Conservation (phyloP, 2,113 vertebrate species). For the Mixornis gularis region DNA sequence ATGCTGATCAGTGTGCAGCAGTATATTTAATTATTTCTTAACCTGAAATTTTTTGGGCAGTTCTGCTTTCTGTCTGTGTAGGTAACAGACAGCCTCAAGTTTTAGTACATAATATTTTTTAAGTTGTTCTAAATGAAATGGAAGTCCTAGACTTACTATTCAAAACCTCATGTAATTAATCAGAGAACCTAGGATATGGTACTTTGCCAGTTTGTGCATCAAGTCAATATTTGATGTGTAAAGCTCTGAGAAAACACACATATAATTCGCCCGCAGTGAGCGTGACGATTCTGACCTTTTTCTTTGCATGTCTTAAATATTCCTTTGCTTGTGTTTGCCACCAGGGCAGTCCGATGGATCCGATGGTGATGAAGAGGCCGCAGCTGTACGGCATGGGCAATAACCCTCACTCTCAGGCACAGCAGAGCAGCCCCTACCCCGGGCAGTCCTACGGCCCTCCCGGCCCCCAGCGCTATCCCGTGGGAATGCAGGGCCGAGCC, state of each 20-base stretch:
- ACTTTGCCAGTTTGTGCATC: neutral
- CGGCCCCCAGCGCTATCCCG: constrained; percentile 87
- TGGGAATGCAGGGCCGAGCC: constrained; percentile 87
- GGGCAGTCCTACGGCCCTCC: constrained; percentile 87
- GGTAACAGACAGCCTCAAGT: neutral
- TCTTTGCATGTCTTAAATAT: neutral
- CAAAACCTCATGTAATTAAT: neutral
- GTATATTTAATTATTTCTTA: neutral
- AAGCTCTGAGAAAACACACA: neutral
- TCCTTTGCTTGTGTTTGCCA: constrained; percentile 18
- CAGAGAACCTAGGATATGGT: neutral
- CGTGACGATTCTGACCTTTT: neutral
- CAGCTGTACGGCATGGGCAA: constrained; percentile 90
- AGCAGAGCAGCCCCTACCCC: constrained; percentile 85
- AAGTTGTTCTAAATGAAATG: neutral
- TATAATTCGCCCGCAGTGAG: fast-evolving
- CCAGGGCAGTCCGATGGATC: constrained; percentile 93
- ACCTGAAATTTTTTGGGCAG: neutral
- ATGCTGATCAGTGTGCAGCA: neutral
- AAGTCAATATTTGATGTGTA: neutral
- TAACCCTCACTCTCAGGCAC: constrained; percentile 85
- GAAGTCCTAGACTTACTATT: neutral
- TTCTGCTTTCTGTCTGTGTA: neutral
- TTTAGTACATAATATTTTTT: neutral
- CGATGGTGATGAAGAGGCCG: constrained; percentile 95